phyloP scores from a whole-genome alignment of 2,888 invertebrate genomes.

The Blastobasis adustella region DNA sequence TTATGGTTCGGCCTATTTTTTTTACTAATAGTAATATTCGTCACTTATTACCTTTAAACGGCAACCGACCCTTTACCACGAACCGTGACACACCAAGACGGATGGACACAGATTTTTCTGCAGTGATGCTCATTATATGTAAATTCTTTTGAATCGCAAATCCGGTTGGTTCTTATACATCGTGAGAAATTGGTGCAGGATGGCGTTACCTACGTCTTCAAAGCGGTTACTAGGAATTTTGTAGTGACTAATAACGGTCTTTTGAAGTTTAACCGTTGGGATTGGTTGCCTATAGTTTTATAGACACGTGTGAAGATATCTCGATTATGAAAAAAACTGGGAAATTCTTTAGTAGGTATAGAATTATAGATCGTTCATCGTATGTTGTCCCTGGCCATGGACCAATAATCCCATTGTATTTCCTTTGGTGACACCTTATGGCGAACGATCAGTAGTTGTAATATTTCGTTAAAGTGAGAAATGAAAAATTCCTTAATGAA shows the following conservation, averaged over 20 bases:
- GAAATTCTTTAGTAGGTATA: no score
- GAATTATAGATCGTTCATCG: no score
- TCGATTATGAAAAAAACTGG: no score
- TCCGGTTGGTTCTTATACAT: slow-evolving; percentile 15
- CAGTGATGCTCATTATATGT: slow-evolving; percentile 55
- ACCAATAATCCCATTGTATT: no score
- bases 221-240: slow-evolving; percentile 9
- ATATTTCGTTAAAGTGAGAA: no score
- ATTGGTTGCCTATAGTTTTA: no score
- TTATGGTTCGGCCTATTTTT: not conserved
- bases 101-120: slow-evolving; percentile 60
- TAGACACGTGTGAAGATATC: no score
- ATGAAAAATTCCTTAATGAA: no score
- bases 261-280: not conserved
- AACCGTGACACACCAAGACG: slow-evolving; percentile 50
- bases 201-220: slow-evolving; percentile 7
- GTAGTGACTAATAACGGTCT: slow-evolving; percentile 1
- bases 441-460: no score
- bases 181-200: slow-evolving; percentile 31
- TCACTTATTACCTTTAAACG: slow-evolving; percentile 13
- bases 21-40: slow-evolving; percentile 2
- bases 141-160: slow-evolving; percentile 53
- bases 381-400: no score
- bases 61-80: slow-evolving; percentile 25
- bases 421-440: no score